A percentile compares a stretch with the other conserved stretches of the same genome.
Evolutionary conservation across 1,140 invertebrate genomes (phyloP).

Genomic region (Drosophila paulistorum): DNA sequence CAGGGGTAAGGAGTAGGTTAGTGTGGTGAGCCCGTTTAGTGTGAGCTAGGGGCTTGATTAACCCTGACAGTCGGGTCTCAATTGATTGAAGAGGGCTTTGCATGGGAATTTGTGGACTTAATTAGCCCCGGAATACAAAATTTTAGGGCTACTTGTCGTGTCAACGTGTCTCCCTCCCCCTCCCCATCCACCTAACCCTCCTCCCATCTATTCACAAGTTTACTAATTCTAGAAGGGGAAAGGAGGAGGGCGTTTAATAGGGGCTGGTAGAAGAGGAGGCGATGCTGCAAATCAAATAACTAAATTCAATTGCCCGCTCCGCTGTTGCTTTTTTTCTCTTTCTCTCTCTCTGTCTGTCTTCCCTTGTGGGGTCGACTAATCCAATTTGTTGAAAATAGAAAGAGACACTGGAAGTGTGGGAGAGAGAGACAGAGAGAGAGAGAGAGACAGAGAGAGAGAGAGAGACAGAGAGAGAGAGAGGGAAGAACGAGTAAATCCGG

Average conservation of each 20-base stretch:
- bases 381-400: slow-evolving; percentile 5
- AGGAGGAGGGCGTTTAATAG: neutral
- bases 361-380: slow-evolving; percentile 1
- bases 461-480: neutral
- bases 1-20: slow-evolving; percentile 15
- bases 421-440: too few species aligned
- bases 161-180: neutral
- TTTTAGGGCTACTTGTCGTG: neutral
- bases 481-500: neutral
- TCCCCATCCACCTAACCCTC: neutral
- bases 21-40: neutral
- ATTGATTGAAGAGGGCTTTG: slow-evolving; percentile 68
- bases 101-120: slow-evolving; percentile 61
- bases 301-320: slow-evolving; percentile 3
- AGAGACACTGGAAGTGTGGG: neutral
- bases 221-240: neutral
- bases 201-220: too few species aligned
- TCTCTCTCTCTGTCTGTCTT: too few species aligned
- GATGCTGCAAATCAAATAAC: slow-evolving; percentile 15
- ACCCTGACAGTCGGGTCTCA: slow-evolving; percentile 26
- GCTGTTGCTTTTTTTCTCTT: too few species aligned
- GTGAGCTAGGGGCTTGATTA: slow-evolving; percentile 11
- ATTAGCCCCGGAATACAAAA: slow-evolving; percentile 44
- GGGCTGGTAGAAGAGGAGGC: neutral
- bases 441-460: too few species aligned